Base-by-base conservation (phyloP, 2,888 invertebrate genomes). In the Drosophila peninsularis region DNA sequence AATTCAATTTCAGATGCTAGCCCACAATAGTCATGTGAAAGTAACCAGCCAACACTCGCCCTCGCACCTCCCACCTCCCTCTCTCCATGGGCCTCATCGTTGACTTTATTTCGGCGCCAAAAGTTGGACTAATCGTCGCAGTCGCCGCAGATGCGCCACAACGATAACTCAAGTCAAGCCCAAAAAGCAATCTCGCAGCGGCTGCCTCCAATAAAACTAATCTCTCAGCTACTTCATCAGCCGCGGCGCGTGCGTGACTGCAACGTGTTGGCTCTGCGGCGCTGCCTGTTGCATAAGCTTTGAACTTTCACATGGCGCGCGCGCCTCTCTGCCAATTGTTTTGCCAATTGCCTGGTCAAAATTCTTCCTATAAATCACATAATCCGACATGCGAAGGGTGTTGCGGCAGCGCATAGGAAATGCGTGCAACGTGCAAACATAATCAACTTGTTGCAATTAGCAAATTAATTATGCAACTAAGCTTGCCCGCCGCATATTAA, bases 291-390 rank as follows among this genome's bases (percentile, higher is more conserved):
- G 77, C 77, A 80, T 73, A 82, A 82, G 37, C 44, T 21, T 71
- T 75, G 82, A 82, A 82, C 84, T 82, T 82, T 84, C 82, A 82
- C 82, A 83, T 70, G 64, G 57, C 57, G 66, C 62, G 58, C 27
- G 27, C 45, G 24, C 5, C 57, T 49, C 57, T 54, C 24, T 70
- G 62, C 58, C 75, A 74, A 75, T 74, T 74, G 71, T 71, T 62
- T 64, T 58, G 55, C 62, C 69, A 73, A 70, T 64, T 60, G 50
- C 17, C 42, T 57, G 21, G 30, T 45, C 30, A 57, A 62, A 61
- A 76, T 80, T 83, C 75, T 83, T 82, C 82, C 84, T 80, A 82
- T 72, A 80, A 82, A 78, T 84, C 82, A 80, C 60, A 76, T 76
- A 70, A 82, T 66, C 71, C 41, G 44, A 44, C 53, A 49, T 60